A percentile compares a stretch with the other conserved stretches of the same genome.
Evolutionary conservation across 2,888 invertebrate genomes (phyloP).

Genomic region (Galerucella pusilla): DNA sequence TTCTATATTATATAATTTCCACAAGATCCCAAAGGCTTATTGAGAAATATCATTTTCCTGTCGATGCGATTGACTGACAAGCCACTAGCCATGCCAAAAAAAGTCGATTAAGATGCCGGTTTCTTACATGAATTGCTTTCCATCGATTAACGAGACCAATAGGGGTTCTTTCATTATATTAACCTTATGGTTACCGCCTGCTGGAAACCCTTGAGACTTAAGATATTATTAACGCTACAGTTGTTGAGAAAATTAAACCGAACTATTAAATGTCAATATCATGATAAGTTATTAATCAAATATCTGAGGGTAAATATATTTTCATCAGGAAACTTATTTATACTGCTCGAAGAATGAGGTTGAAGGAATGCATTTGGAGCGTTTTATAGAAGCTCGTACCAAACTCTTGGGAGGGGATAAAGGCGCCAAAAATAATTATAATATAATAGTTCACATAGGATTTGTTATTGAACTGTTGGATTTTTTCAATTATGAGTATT

Average conservation of each 20-base stretch:
- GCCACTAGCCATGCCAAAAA: constrained; percentile 5
- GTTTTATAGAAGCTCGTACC: no score
- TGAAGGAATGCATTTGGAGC: no score
- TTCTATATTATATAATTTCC: no score
- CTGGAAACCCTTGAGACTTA: not conserved
- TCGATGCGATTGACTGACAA: constrained; percentile 10
- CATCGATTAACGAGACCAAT: constrained; percentile 24
- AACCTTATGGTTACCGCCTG: constrained; percentile 13
- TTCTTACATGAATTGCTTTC: constrained; percentile 25
- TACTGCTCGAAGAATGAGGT: no score
- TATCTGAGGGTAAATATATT: not conserved
- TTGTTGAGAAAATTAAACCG: constrained; percentile 21
- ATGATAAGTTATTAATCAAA: constrained; percentile 8
- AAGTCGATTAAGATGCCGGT: constrained; percentile 27
- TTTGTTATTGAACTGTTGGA: no score
- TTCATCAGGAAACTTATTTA: not conserved
- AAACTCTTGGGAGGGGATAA: no score
- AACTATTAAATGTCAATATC: constrained; percentile 13
- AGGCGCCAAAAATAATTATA: no score
- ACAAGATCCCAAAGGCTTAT: no score
- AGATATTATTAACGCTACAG: constrained; percentile 21
- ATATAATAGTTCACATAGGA: no score
- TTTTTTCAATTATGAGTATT: no score
- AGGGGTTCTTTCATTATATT: constrained; percentile 22
- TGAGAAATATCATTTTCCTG: no score